Conservation (phyloP, 35 echinoderm and acorn worm genomes). For the Acanthaster planci region DNA sequence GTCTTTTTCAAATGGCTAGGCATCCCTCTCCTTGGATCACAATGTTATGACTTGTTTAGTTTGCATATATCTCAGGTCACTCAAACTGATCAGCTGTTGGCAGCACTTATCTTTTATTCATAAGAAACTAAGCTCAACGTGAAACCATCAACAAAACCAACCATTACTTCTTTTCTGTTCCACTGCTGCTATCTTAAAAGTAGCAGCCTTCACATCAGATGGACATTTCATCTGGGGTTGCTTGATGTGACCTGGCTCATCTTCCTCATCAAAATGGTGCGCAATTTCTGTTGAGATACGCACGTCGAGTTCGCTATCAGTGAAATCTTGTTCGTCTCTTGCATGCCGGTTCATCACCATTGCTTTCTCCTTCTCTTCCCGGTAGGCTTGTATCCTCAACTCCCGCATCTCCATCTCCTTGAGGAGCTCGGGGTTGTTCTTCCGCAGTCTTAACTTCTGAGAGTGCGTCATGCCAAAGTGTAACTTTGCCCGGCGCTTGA, state of each 20-base stretch:
- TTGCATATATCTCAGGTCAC: no score
- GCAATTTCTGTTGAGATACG: slow-evolving; percentile 48
- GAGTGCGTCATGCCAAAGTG: slow-evolving; percentile 80
- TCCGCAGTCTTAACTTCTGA: slow-evolving; percentile 74
- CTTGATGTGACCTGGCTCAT: background rate
- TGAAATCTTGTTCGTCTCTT: slow-evolving; percentile 37
- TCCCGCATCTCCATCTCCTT: slow-evolving; percentile 57
- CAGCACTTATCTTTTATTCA: no score
- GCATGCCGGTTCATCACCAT: background rate
- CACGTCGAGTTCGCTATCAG: slow-evolving; percentile 3
- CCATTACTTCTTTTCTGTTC: background rate
- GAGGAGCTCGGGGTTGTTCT: slow-evolving; percentile 73
- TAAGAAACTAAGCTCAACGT: no score
- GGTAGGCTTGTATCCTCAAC: background rate
- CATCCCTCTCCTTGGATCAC: no score
- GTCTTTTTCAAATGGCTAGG: no score
- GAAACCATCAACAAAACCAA: background rate
- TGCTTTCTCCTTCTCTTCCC: background rate
- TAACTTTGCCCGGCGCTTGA: slow-evolving; percentile 56
- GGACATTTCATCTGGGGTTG: background rate
- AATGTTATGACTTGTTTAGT: no score
- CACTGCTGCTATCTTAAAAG: background rate
- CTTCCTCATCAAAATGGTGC: slow-evolving; percentile 25
- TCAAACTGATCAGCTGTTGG: no score
- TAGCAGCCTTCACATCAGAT: background rate